These are phyloP conservation scores for Seriola rivoliana DNA, from an alignment of 2,113 vertebrate genomes.

Conservation along the genomic window DNA sequence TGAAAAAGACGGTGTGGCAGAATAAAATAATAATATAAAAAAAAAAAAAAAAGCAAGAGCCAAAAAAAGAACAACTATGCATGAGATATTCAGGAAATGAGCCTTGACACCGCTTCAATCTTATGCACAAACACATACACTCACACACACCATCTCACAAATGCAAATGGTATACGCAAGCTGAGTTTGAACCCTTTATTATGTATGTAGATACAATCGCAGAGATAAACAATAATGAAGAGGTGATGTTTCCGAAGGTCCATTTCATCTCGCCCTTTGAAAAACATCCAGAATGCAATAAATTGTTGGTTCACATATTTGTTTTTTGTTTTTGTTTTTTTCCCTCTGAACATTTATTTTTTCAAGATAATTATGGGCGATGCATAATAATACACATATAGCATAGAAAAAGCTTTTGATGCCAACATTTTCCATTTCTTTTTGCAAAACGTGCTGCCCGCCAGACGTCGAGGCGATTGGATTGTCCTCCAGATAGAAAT, in stretches of 20 bases:
- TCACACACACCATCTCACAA: conserved; percentile 34
- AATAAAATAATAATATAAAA: too few relatives aligned
- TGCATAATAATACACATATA: not conserved
- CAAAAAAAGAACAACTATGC: conserved; percentile 59
- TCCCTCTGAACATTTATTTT: not conserved
- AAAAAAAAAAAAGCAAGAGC: not conserved
- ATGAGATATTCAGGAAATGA: conserved; percentile 73
- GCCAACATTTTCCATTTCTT: not conserved
- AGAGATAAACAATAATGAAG: conserved; percentile 35
- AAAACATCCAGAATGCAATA: conserved; percentile 3
- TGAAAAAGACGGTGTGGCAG: conserved; percentile 8
- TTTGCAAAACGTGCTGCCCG: not conserved
- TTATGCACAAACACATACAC: conserved; percentile 53
- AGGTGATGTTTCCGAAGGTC: conserved; percentile 19
- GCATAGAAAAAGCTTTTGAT: not conserved
- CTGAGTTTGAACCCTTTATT: conserved; percentile 35
- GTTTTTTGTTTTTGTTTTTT: not conserved
- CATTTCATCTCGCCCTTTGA: conserved; percentile 27
- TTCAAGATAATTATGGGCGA: not conserved
- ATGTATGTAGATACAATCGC: conserved; percentile 37
- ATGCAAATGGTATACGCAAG: conserved; percentile 24
- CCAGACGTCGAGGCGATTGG: not conserved
- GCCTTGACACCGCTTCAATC: conserved; percentile 59
- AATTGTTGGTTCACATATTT: not conserved
- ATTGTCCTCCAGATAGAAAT: conserved; percentile 14